Evolutionary conservation across 2,888 invertebrate species (phyloP), one percentile per base, ranked within the genome.

Genomic region (Atrina japonica): DNA sequence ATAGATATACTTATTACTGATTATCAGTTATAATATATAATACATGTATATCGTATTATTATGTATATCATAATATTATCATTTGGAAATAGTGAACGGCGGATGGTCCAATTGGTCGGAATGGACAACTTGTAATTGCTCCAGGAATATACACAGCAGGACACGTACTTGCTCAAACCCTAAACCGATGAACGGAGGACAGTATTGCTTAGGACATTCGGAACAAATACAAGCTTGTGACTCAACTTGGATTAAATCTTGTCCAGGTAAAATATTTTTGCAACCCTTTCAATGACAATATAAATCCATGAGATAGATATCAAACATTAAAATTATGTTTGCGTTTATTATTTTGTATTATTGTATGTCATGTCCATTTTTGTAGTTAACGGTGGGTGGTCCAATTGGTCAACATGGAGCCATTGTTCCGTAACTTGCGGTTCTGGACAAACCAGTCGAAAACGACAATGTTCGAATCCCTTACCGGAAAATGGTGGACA

Each of bases 331-430:
- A n/a, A n/a, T n/a, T n/a, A n/a, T n/a, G n/a, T n/a, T n/a, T n/a
- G n/a, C n/a, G n/a, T n/a, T n/a, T n/a, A n/a, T n/a, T n/a, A n/a
- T n/a, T n/a, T n/a, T n/a, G n/a, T n/a, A n/a, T n/a, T n/a, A n/a
- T n/a, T n/a, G n/a, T n/a, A n/a, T n/a, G n/a, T n/a, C n/a, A n/a
- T n/a, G n/a, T n/a, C n/a, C n/a, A 3, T 18, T 27, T 45, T 43
- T 29, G 25, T n/a, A 53, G 65, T 55, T 21, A 43, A 65, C 18
- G 65, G 65, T 3, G 18, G 30, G 16, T 65, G 65, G 65, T 65
- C 65, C 9, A 43, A 43, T 21, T 65, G 65, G 65, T 65, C 65
- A 7, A 41, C 41, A 21, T 65, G 65, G 65, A 55, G 65, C 16
- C 41, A 27, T 2, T 65, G 65, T 45, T 65, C 65, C 14, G 21